phyloP scores from a whole-genome alignment of 2,888 invertebrate genomes.

The Tetranychus piercei region DNA sequence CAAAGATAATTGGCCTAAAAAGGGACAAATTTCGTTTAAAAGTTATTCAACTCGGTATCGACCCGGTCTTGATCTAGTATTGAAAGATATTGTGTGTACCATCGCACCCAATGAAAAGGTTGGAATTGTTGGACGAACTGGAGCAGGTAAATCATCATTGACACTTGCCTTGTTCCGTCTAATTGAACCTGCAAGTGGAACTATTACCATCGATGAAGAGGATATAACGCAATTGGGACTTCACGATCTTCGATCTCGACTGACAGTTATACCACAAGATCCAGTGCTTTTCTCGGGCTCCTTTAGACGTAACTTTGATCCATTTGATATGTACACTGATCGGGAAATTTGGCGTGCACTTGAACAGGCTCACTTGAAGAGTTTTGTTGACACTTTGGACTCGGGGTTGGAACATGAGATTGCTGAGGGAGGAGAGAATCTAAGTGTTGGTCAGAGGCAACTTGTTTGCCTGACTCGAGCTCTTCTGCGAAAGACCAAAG shows the following conservation, averaged over 20 bases:
- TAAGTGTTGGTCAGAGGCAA: conserved; percentile 76
- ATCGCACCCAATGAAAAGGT: conserved; percentile 63
- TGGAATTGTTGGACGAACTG: conserved; percentile 34
- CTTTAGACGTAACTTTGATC: conserved; percentile 67
- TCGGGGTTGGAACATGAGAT: conserved; percentile 51
- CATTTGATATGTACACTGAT: conserved; percentile 60
- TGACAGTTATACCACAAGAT: conserved; percentile 40
- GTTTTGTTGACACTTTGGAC: conserved; percentile 44
- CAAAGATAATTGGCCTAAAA: conserved; percentile 51
- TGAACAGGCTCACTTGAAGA: conserved; percentile 59
- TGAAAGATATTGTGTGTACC: conserved; percentile 55
- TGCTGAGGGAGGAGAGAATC: conserved; percentile 56
- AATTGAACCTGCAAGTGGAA: conserved; percentile 32
- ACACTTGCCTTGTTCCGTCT: conserved; percentile 36
- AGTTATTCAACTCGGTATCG: conserved; percentile 69
- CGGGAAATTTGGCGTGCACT: conserved; percentile 59
- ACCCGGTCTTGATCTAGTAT: conserved; percentile 62
- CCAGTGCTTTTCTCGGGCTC: conserved; percentile 65
- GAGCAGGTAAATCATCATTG: conserved; percentile 35
- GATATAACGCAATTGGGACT: conserved; percentile 44
- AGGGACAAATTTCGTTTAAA: conserved; percentile 59
- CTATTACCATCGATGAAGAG: conserved; percentile 35
- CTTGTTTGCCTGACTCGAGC: conserved; percentile 73
- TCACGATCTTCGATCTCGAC: conserved; percentile 32
- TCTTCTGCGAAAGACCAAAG: conserved; percentile 58